Conservation (phyloP, 2,113 vertebrate genomes). For the Pitta sordida region DNA sequence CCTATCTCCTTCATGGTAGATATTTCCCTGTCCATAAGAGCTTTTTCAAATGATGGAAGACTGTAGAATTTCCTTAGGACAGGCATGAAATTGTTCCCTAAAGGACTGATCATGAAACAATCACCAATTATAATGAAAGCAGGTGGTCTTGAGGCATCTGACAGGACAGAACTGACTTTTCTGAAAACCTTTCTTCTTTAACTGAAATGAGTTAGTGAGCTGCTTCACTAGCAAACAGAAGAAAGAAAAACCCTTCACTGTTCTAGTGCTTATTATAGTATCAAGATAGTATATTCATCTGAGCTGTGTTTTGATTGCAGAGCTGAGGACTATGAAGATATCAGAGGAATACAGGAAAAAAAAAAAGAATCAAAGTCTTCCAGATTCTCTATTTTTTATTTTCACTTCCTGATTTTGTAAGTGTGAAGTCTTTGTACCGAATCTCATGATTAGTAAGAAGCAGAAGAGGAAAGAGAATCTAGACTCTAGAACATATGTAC, state of each 20-base stretch:
- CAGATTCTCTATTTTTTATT: not conserved
- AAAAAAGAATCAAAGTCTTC: not conserved
- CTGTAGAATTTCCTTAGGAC: not conserved
- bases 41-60: not conserved
- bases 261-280: not conserved
- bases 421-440: not conserved
- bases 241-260: not conserved
- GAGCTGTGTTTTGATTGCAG: not conserved
- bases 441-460: not conserved
- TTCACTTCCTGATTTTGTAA: not conserved
- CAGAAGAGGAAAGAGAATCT: not conserved
- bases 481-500: not conserved
- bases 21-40: not conserved
- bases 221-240: not conserved
- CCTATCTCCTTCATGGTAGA: not conserved
- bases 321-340: not conserved
- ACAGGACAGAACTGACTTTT: not conserved
- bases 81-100: not conserved
- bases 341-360: not conserved
- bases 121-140: not conserved
- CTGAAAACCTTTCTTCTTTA: not conserved
- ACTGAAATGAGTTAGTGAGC: not conserved
- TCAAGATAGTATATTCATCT: fast-evolving
- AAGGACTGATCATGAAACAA: not conserved
- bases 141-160: not conserved